phyloP scores from a whole-genome alignment of 2,888 invertebrate genomes.

The Chymomyza amoena region DNA sequence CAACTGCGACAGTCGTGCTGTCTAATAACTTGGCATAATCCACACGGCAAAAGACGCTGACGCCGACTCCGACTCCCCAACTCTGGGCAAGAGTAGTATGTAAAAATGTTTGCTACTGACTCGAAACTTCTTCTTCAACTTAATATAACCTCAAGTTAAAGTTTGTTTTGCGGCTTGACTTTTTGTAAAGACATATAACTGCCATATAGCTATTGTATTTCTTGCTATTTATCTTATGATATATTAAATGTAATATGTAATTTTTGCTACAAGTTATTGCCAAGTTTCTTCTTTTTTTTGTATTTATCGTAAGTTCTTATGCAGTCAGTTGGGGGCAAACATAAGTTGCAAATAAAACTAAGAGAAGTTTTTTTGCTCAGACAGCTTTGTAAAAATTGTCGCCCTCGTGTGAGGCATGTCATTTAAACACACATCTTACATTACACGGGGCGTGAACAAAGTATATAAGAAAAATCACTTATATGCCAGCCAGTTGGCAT shows the following conservation, averaged over 20 bases:
- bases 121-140: background rate
- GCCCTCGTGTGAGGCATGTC: background rate
- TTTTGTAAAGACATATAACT: background rate
- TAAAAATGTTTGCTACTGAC: background rate
- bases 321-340: conserved; percentile 55
- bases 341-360: conserved; percentile 36
- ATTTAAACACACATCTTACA: conserved; percentile 43
- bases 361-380: conserved; percentile 8
- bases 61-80: background rate
- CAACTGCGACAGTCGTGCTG: background rate
- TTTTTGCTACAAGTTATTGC: conserved; percentile 60
- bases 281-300: background rate
- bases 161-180: conserved; percentile 4
- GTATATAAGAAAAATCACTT: conserved; percentile 24
- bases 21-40: conserved; percentile 19
- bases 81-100: background rate
- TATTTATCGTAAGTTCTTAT: conserved; percentile 48
- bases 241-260: conserved; percentile 14
- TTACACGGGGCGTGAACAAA: conserved; percentile 21
- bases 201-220: background rate
- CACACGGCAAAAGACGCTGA: conserved; percentile 13
- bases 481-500: conserved; percentile 31
- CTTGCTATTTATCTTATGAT: background rate
- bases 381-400: conserved; percentile 23
- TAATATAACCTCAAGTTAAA: conserved; percentile 5